Conservation (phyloP, 2,888 invertebrate genomes). For the Drosophila bunnanda region DNA sequence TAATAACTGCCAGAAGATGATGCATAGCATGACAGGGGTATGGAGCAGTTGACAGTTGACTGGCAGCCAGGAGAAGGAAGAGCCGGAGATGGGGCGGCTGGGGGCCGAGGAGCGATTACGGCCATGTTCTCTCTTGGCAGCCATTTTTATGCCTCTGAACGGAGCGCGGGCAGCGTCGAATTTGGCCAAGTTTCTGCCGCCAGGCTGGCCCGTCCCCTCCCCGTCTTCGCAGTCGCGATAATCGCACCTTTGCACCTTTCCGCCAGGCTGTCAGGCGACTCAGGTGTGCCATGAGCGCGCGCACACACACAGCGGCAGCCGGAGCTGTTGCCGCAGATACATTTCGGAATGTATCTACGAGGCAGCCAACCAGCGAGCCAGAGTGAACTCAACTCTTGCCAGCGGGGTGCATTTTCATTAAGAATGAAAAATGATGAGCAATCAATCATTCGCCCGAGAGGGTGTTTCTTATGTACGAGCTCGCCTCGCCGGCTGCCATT, state of each 20-base stretch:
- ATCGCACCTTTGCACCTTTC: conserved; percentile 79
- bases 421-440: conserved; percentile 85
- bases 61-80: conserved; percentile 54
- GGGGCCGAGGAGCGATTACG: conserved; percentile 37
- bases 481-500: conserved; percentile 32
- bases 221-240: conserved; percentile 62
- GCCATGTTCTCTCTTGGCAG: conserved; percentile 70
- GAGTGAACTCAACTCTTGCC: conserved; percentile 76
- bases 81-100: neutral
- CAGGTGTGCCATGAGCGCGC: conserved; percentile 63
- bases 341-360: conserved; percentile 42
- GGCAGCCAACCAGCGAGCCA: conserved; percentile 56
- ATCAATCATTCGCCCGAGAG: conserved; percentile 85
- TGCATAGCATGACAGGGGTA: conserved; percentile 77
- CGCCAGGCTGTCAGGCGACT: conserved; percentile 60
- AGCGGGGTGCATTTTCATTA: conserved; percentile 86
- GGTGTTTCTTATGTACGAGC: conserved; percentile 79
- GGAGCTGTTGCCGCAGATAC: conserved; percentile 21
- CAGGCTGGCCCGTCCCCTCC: neutral
- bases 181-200: conserved; percentile 67
- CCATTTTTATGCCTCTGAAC: conserved; percentile 76
- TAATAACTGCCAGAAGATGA: conserved; percentile 80
- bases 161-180: conserved; percentile 67
- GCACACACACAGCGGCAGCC: conserved; percentile 29
- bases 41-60: conserved; percentile 75